Base-by-base conservation (phyloP, 1,140 invertebrate genomes). In the Coptotermes formosanus region DNA sequence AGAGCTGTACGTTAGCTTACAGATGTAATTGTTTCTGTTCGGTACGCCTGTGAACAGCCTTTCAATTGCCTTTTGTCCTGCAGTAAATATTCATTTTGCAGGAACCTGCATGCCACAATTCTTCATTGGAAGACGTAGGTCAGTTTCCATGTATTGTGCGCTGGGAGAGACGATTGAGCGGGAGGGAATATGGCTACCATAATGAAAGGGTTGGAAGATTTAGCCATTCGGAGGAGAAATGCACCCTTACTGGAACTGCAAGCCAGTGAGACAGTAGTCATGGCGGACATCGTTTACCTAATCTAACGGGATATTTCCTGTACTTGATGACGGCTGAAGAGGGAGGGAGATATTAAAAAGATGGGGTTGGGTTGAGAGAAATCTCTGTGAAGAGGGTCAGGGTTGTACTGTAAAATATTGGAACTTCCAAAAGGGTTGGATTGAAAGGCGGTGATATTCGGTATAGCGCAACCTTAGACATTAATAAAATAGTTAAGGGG, bases 301-400 rank as follows among this genome's bases (percentile, higher is more conserved):
- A 75, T 75, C 64, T 75, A 75, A 75, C 64, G 64, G 64, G 64
- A 75, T 75, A 75, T 75, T 75, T 75, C 64, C 64, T 75, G n/a
- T 75, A 75, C 64, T 75, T 75, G 21, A 64, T 64, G 59, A 23
- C 59, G 21, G 25, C 59, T 64, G 9, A n/a, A 64, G 59, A 0
- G 19, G 59, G 52, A 14, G 64, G 30, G 64, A 8, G 14, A 75
- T 0, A 75, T 75, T 75, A 64, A 75, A 12, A 75, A 30, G 7
- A 75, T n/a, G 64, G 64, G 64, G 9, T 30, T 75, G 64, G 25
- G 64, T 75, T 75, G n/a, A 75, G 64, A 75, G 64, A 75, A 75
- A 75, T 75, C 3, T 25, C 64, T 30, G 2, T 75, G 64, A 75
- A 75, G 64, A 30, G 64, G 64, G 64, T 75, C 64, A 75, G 64